Conservation (phyloP, 2,888 invertebrate species). For the Ganaspis brasiliensis region DNA sequence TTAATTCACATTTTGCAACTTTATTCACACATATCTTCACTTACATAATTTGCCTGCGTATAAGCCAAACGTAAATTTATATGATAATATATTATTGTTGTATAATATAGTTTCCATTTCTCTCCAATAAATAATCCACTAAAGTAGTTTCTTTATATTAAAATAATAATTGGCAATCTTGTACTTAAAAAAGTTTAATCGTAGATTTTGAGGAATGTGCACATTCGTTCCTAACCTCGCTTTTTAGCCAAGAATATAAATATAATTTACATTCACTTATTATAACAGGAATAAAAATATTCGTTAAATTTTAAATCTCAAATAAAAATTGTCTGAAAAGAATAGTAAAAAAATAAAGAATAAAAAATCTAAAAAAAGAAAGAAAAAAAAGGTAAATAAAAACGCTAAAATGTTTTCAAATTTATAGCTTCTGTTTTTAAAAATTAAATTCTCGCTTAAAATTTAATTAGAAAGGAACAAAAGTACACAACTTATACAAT, state of each 20-base stretch:
- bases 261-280: constrained; percentile 45
- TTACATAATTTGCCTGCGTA: constrained; percentile 77
- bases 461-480: constrained; percentile 42
- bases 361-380: constrained; percentile 61
- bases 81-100: constrained; percentile 73
- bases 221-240: constrained; percentile 68
- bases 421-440: neutral
- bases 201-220: constrained; percentile 78
- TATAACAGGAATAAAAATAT: constrained; percentile 55
- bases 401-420: neutral
- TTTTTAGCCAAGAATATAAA: constrained; percentile 45
- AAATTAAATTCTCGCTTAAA: neutral
- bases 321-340: constrained; percentile 29
- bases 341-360: constrained; percentile 25
- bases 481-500: constrained; percentile 55
- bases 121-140: constrained; percentile 70
- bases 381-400: no score
- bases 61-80: constrained; percentile 78
- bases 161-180: constrained; percentile 78
- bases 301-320: constrained; percentile 45
- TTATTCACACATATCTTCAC: constrained; percentile 80
- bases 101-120: constrained; percentile 60
- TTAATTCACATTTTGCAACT: constrained; percentile 77
- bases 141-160: constrained; percentile 68
- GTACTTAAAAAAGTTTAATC: constrained; percentile 74